phyloP scores from a whole-genome alignment of 2,113 vertebrate species.

The Suncus etruscus region DNA sequence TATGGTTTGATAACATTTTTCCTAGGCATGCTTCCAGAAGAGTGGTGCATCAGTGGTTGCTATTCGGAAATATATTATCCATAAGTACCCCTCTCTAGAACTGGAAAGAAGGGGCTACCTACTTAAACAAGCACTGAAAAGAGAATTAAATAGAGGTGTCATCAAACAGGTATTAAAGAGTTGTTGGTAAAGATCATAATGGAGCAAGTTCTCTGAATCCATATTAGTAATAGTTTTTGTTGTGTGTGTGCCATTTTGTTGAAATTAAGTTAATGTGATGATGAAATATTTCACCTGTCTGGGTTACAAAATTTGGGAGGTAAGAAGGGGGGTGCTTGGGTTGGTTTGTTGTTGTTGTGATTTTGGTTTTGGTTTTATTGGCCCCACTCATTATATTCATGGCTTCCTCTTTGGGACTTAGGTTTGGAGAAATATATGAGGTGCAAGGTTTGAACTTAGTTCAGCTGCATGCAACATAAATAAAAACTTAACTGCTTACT shows the following conservation, averaged over 20 bases:
- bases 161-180: slow-evolving; percentile 93
- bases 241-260: not conserved
- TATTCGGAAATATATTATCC: slow-evolving; percentile 95
- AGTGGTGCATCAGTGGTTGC: slow-evolving; percentile 94
- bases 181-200: slow-evolving; percentile 9
- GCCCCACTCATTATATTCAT: too few species aligned
- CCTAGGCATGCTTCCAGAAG: slow-evolving; percentile 93
- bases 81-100: slow-evolving; percentile 96
- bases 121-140: slow-evolving; percentile 95
- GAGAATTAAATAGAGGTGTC: slow-evolving; percentile 94
- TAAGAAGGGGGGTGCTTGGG: too few species aligned
- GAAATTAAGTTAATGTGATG: slow-evolving; percentile 7
- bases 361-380: too few species aligned
- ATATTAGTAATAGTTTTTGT: slow-evolving; percentile 41
- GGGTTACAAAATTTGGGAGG: slow-evolving; percentile 24
- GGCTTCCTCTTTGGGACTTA: too few species aligned
- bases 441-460: too few species aligned
- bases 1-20: slow-evolving; percentile 3
- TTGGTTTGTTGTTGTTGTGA: too few species aligned
- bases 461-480: too few species aligned
- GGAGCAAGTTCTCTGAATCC: not conserved
- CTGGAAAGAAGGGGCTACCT: slow-evolving; percentile 95
- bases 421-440: too few species aligned
- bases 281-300: slow-evolving; percentile 17
- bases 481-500: too few species aligned